Evolutionary conservation across 2,888 invertebrate species (phyloP).

Genomic region (Scaptomyza reducta): DNA sequence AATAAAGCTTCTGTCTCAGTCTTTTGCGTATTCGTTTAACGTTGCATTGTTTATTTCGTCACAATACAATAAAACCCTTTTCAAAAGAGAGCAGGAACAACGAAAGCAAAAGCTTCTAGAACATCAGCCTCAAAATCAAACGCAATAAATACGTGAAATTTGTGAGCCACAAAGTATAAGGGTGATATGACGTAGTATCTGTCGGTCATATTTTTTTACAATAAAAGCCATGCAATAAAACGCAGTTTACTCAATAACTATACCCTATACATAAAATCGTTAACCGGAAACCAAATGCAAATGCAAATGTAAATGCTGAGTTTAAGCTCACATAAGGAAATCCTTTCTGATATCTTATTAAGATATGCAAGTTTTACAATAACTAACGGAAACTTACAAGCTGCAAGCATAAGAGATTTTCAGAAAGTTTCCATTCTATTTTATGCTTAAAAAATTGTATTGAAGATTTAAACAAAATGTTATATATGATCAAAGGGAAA

Average conservation of each 20-base stretch:
- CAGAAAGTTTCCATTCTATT: not conserved
- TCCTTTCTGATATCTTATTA: conserved; percentile 6
- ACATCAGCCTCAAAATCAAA: conserved; percentile 41
- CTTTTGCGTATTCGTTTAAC: conserved; percentile 17
- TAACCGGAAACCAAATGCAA: conserved; percentile 14
- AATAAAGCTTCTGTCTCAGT: conserved; percentile 3
- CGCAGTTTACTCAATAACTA: conserved; percentile 1
- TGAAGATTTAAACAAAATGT: not conserved
- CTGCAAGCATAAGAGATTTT: not conserved
- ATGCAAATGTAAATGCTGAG: conserved; percentile 16
- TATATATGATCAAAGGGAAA: not conserved
- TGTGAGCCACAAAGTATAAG: conserved; percentile 8
- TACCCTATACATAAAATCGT: not conserved
- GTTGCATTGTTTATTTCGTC: conserved; percentile 48
- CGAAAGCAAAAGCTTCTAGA: conserved; percentile 33
- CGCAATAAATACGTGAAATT: conserved; percentile 27
- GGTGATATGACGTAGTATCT: conserved; percentile 15
- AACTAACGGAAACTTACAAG: not conserved
- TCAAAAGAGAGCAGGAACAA: conserved; percentile 58
- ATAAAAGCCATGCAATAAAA: conserved; percentile 12
- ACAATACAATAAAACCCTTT: conserved; percentile 44
- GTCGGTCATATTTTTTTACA: not conserved
- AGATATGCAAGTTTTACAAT: not conserved
- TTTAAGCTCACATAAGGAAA: conserved; percentile 7
- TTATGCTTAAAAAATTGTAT: not conserved